Evolutionary conservation across 2,888 invertebrate species (phyloP).

Genomic region (Agrochola macilenta): DNA sequence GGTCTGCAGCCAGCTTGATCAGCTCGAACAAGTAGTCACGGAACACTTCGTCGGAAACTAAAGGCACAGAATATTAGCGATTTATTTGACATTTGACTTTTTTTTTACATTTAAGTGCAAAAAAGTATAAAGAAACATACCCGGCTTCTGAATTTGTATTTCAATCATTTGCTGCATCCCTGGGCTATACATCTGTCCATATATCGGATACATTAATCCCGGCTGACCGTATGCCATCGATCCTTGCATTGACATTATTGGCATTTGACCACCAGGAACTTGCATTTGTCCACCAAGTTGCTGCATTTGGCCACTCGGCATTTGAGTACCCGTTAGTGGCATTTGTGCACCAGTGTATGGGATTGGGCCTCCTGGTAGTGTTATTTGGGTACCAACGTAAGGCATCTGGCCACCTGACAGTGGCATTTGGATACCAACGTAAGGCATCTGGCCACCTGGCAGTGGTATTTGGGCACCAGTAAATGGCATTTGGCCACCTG

Average conservation of each 20-base stretch:
- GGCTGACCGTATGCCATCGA: conserved; percentile 34
- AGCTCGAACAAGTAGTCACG: conserved; percentile 92
- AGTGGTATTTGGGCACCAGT: conserved; percentile 15
- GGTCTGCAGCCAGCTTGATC: conserved; percentile 89
- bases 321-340: conserved; percentile 10
- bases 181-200: conserved; percentile 51
- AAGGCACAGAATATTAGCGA: too few relatives aligned
- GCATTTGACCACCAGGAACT: conserved; percentile 32
- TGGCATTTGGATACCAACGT: conserved; percentile 14
- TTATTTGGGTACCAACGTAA: conserved; percentile 5
- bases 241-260: conserved; percentile 38
- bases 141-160: conserved; percentile 58
- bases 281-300: conserved; percentile 30
- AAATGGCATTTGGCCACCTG: conserved; percentile 14
- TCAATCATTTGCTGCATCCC: conserved; percentile 61
- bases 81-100: neutral
- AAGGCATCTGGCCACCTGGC: conserved; percentile 19
- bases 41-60: conserved; percentile 76
- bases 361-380: neutral
- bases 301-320: conserved; percentile 29
- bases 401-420: conserved; percentile 9
- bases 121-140: conserved; percentile 4
- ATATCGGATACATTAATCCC: conserved; percentile 49
- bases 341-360: conserved; percentile 3
- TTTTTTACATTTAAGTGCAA: neutral